Evolutionary conservation across 1,140 invertebrate species (phyloP), one percentile per base, ranked within the genome.

Genomic region (Platyura marginata): DNA sequence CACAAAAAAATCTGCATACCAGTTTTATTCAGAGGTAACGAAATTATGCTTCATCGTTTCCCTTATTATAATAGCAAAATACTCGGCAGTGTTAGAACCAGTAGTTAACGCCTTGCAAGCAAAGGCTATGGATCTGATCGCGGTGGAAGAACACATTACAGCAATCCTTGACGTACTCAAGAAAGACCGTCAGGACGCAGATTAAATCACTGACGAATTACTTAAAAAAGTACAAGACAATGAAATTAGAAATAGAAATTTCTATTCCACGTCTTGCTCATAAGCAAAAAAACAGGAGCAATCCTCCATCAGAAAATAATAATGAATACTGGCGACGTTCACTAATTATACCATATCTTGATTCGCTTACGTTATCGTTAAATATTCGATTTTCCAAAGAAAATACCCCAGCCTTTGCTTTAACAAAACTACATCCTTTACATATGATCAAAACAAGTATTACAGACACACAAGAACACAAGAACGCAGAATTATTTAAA

Each of bases 31-130:
- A 16, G 36, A 47, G 29, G 47, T 42, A 32, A 43, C 40, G 19
- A 48, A 48, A 48, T 41, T 41, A 34, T n/a, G 35, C 39, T 49
- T 49, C 37, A 43, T 49, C 21, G 25, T 48, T 34, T 29, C 25
- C 33, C 16, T 48, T 40, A 25, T 42, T 19, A 33, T 46, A 37
- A 47, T 49, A 40, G 48, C 43, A 20, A 47, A 49, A 44, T 51
- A 47, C 38, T 54, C 47, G 13, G 49, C 47, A 42, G 21, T 54
- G 37, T 38, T 47, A 29, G 46, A 51, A 43, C 47, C 46, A 15
- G 32, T 44, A 19, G 45, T 42, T 5, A 49, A 49, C 25, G 40
- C 35, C 15, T 20, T 49, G 21, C 47, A 44, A 39, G 20, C 39
- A n/a, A 48, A 48, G 23, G 41, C 44, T 40, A 42, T 54, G 18